Conservation (phyloP, 64 coral and sea anemone species). For the Montipora cactus region DNA sequence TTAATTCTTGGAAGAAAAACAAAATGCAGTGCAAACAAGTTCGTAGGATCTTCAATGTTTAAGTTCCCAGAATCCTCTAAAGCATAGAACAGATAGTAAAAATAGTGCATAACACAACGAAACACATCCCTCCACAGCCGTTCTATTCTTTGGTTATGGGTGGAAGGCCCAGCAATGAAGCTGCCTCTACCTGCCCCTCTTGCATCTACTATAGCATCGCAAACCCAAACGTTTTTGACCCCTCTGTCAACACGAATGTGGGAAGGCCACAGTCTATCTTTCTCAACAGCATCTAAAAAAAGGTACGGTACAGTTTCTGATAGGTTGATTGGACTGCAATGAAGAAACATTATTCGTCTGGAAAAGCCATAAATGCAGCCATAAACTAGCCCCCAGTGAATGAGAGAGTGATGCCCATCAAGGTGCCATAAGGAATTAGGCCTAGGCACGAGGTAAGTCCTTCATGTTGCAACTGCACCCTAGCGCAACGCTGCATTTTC, state of each 20-base stretch:
- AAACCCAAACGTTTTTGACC: not conserved
- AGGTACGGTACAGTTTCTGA: too few species aligned
- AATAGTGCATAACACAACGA: not conserved
- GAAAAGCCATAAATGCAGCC: conserved; percentile 46
- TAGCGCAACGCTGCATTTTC: not conserved
- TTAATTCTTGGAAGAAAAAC: conserved; percentile 55
- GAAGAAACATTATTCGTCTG: conserved; percentile 12
- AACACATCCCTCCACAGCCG: conserved; percentile 31
- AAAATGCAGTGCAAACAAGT: conserved; percentile 58
- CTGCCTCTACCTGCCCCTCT: conserved; percentile 9
- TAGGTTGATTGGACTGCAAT: too few species aligned
- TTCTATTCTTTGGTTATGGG: conserved; percentile 39
- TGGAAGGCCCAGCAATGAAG: conserved; percentile 51
- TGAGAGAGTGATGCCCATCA: not conserved
- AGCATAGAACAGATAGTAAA: conserved; percentile 48
- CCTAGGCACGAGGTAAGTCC: conserved; percentile 10
- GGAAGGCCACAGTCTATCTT: conserved; percentile 17
- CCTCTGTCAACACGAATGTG: conserved; percentile 1
- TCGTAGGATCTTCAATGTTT: conserved; percentile 14
- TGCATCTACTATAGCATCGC: too few species aligned
- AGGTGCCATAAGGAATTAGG: not conserved
- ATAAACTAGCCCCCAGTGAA: conserved; percentile 12
- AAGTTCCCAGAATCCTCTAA: conserved; percentile 35
- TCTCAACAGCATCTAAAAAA: too few species aligned
- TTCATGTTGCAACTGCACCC: not conserved